These are phyloP conservation scores for Salticus scenicus DNA, from an alignment of 2,888 invertebrate species.

Conservation along the genomic window DNA sequence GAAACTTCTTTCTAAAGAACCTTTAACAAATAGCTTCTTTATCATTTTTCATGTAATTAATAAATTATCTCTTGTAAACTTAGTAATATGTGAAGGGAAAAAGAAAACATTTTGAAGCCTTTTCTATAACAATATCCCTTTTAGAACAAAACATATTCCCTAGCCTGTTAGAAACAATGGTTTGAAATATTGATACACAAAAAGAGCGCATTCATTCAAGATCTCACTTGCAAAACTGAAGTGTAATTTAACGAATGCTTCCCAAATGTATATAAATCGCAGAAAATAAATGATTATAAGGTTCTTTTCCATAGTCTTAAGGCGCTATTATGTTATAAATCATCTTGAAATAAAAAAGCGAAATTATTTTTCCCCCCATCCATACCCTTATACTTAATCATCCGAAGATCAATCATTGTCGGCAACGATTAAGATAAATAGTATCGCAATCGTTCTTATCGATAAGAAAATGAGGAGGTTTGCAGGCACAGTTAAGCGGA, in stretches of 20 bases:
- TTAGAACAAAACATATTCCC: not conserved
- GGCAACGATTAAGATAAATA: conserved; percentile 66
- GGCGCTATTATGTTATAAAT: conserved; percentile 63
- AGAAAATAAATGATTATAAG: conserved; percentile 54
- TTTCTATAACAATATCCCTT: not conserved
- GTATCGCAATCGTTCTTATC: conserved; percentile 47
- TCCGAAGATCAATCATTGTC: conserved; percentile 63
- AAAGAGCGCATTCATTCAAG: not conserved
- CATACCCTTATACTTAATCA: conserved; percentile 58
- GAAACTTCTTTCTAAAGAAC: too few relatives aligned
- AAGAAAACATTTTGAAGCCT: not conserved
- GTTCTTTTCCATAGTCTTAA: conserved; percentile 46
- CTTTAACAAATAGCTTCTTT: conserved; percentile 25
- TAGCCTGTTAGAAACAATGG: not conserved
- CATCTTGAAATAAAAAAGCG: conserved; percentile 40
- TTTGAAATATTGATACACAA: not conserved
- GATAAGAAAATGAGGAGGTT: conserved; percentile 48
- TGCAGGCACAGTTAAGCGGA: not conserved
- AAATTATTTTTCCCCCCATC: conserved; percentile 34
- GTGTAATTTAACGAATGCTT: conserved; percentile 12
- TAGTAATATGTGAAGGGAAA: conserved; percentile 30
- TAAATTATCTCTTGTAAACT: conserved; percentile 36
- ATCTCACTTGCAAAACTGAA: not conserved
- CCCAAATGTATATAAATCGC: conserved; percentile 1
- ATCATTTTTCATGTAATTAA: conserved; percentile 34